phyloP scores from a whole-genome alignment of 2,113 vertebrate genomes.

The Trachemys scripta region DNA sequence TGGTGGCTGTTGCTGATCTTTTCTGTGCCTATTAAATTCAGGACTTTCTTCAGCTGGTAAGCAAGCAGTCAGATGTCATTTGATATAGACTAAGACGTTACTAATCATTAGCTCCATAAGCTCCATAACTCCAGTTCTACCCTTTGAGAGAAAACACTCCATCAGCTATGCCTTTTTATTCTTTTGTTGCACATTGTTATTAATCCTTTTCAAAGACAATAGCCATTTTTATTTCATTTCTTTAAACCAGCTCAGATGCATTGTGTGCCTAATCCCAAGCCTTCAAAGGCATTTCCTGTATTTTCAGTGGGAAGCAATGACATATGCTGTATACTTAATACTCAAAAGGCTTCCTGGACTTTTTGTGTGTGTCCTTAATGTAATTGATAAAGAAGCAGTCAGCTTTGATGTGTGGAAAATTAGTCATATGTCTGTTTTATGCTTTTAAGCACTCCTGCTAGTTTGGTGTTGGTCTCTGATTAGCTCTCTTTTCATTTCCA shows the following conservation, averaged over 20 bases:
- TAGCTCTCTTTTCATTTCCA: slow-evolving; percentile 58
- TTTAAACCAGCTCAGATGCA: background rate
- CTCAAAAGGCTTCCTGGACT: slow-evolving; percentile 63
- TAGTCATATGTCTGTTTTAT: slow-evolving; percentile 68
- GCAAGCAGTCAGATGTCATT: background rate
- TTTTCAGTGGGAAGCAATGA: background rate
- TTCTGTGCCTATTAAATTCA: background rate
- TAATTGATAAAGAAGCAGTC: slow-evolving; percentile 62
- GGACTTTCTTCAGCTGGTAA: background rate
- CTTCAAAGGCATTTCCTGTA: slow-evolving; percentile 39
- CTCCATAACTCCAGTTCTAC: background rate
- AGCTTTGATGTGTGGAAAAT: slow-evolving; percentile 65
- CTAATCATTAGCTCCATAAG: background rate
- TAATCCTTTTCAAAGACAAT: background rate
- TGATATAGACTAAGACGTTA: background rate
- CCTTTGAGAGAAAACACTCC: background rate
- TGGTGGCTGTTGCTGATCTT: background rate
- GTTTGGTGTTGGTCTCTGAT: slow-evolving; percentile 46
- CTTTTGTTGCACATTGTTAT: background rate
- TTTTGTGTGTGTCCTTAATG: slow-evolving; percentile 48
- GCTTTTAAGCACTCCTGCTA: slow-evolving; percentile 62
- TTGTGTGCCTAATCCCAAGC: background rate
- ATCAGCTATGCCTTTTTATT: background rate
- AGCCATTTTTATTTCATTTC: slow-evolving; percentile 29
- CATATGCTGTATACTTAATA: slow-evolving; percentile 48